Evolutionary conservation across 2,797 vertebrate genomes (phyloP), one percentile per base, ranked within the genome.

Genomic region (Sebastes goodei): DNA sequence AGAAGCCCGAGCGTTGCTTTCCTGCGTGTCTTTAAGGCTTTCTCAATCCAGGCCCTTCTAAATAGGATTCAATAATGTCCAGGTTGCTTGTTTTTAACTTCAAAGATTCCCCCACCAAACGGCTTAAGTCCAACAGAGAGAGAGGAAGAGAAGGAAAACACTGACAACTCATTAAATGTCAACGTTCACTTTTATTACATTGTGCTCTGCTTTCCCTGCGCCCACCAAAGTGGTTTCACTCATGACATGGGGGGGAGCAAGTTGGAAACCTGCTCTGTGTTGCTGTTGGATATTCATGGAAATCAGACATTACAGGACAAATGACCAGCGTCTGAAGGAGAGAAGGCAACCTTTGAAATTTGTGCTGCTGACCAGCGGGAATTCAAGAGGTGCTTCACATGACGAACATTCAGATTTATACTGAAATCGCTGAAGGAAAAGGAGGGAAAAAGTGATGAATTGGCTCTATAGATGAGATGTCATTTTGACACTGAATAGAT

Each of bases 11-110:
- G 88, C 85, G 73, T 85, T 81, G 78, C 85, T 84, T 88, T 88
- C 82, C 88, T 89, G 87, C 70, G 65, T 88, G 90, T 92, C 93
- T 94, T 92, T 92, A 94, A 94, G 93, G 93, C 92, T 88, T 88
- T 72, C 90, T 87, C 92, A 84, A 89, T 88, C 92, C 91, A 29
- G 90, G 80, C 86, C 86, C 85, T 88, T 88, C 91, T 74, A 87
- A 91, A 91, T 86, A 86, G 86, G 87, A 93, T 94, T 92, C 89
- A 92, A 78, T 90, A 86, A 92, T 87, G 93, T 93, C 89, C 92
- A 93, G 90, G 93, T 93, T 93, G 90, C 91, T 92, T 92, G 91
- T 93, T 94, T 92, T 89, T 85, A 86, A 94, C 94, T 94, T 95
- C 93, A 94, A 95, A 94, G 85, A 81, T 84, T 89, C 35, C 55